Percentiles rank a stretch among this genome's conserved stretches.
Conservation (phyloP, 2,113 vertebrate genomes). For the human region GRCh38 chr12:58178501-58179000, state of each 20-base stretch:
- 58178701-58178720: not conserved
- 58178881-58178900: not conserved
- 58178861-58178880: not conserved
- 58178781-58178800: not conserved
- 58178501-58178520: not conserved
- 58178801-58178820: not conserved
- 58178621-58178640: not conserved
- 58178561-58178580: not conserved
- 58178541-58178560: not conserved
- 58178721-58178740: not conserved
- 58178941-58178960: not conserved
- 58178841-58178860: not conserved
- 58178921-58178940: not conserved
- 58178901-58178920: conserved; percentile 7
- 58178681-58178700: not conserved
- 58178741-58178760: not conserved
- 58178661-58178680: not conserved
- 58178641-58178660: not conserved
- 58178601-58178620: not conserved
- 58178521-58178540: not conserved
- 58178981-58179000: not conserved
- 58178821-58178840: not conserved
- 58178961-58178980: not conserved
- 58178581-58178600: not conserved
- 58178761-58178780: not conserved